Evolutionary conservation across 2,113 vertebrate genomes (phyloP).

Genomic region (Phylloscopus trochilus): DNA sequence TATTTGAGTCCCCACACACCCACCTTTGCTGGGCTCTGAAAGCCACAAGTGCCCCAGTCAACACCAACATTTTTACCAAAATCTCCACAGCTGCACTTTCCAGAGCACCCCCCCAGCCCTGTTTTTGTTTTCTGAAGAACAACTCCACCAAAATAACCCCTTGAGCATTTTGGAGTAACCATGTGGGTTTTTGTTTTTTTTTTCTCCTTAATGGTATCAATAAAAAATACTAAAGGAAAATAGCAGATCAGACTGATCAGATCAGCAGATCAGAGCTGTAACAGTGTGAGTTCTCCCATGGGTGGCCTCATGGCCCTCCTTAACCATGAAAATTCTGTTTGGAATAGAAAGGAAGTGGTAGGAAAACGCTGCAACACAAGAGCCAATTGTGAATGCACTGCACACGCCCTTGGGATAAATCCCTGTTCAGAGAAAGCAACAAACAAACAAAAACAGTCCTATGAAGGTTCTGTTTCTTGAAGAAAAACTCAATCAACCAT

Average conservation of each 20-base stretch:
- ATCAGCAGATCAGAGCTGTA: not conserved
- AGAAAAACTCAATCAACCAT: not conserved
- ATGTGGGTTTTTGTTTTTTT: not conserved
- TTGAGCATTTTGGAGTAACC: not conserved
- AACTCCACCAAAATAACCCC: not conserved
- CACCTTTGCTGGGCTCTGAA: not conserved
- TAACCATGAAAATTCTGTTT: not conserved
- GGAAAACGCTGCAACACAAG: not conserved
- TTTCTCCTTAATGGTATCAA: not conserved
- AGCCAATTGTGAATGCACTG: not conserved
- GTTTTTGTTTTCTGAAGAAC: not conserved
- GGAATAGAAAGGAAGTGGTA: not conserved
- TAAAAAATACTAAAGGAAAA: not conserved
- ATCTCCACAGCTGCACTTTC: not conserved
- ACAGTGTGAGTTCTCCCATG: not conserved
- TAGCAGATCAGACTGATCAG: not conserved
- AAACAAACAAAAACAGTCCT: not conserved
- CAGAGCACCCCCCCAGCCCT: fast-evolving
- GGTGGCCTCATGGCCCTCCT: not conserved
- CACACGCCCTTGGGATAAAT: not conserved
- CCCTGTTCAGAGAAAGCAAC: not conserved
- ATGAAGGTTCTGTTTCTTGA: not conserved
- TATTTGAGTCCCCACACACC: not conserved
- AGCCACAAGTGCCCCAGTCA: not conserved
- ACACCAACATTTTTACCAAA: not conserved